Base-by-base conservation (phyloP, 2,113 vertebrate genomes). In the Mungos mungo region DNA sequence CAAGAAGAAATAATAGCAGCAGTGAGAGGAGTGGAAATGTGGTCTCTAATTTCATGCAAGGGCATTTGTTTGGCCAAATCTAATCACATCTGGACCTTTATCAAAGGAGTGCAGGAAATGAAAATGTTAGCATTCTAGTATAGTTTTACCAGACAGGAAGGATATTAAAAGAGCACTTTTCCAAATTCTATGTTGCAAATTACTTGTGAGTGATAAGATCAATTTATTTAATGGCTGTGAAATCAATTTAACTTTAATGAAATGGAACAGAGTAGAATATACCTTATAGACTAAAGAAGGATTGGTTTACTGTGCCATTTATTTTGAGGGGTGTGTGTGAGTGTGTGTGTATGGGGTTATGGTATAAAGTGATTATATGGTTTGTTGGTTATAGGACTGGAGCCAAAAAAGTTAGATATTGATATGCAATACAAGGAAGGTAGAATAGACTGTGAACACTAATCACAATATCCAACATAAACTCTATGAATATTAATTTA, bases 231-330 rank as follows among this genome's bases (percentile, higher is more conserved):
- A 97, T 97, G 47, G 31, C 45, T 79, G 68, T 89, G 54, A 96
- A 97, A 93, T 95, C 52, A 95, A 94, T 19, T 79, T 72, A 93
- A 82, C 93, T 96, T 97, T 98, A 96, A 95, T 93, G 82, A 94
- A 97, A 88, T 92, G 29, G 15, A 91, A 93, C 66, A 87, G 47
- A 71, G 89, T 86, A 50, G 50, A 89, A 91, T 86, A 65, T 41
- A 89, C 91, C 47, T 27, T 89, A 52, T 79, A 33, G 45, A 86
- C 19, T 80, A 94, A 88, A 81, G 31, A 25, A 95, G 10, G 35
- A 93, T 54, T 90, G 15, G 84, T 94, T 92, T 47, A 41, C 60
- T 83, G 89, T 93, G 60, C 4, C 27, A 82, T 90, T 86, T 74
- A 91, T 88, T 86, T 65, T 25, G 71, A 5, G 35, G 5, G 1